A percentile compares a stretch with the other conserved stretches of the same genome.
Evolutionary conservation across 2,888 invertebrate genomes (phyloP).

Genomic region (Dysmachus trigonus): DNA sequence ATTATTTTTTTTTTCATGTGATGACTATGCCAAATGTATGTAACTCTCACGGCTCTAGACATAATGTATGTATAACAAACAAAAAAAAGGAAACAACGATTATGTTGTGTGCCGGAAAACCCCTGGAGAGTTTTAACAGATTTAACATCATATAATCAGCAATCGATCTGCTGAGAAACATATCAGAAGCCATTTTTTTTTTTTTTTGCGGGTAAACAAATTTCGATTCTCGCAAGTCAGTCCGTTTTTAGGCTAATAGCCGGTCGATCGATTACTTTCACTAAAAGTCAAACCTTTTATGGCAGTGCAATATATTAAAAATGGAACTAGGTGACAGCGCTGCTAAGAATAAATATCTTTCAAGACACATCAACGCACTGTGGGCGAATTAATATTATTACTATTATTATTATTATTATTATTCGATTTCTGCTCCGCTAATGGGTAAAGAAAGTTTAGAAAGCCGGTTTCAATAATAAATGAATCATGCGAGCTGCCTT

Average conservation of each 20-base stretch:
- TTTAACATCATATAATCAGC: neutral
- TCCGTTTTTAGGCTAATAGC: neutral
- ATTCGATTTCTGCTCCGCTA: neutral
- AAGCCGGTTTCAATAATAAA: neutral
- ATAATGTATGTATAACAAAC: neutral
- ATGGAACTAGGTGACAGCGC: neutral
- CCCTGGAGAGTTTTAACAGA: neutral
- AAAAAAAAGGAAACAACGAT: neutral
- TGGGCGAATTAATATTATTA: neutral
- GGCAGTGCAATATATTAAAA: neutral
- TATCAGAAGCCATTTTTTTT: neutral
- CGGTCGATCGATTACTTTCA: neutral
- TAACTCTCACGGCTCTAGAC: neutral
- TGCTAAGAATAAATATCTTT: neutral
- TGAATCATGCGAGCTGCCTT: neutral
- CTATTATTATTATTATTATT: neutral
- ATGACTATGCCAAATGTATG: neutral
- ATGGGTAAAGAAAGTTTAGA: neutral
- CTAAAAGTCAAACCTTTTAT: neutral
- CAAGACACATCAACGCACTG: neutral
- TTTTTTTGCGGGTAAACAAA: neutral
- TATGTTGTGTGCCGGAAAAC: neutral
- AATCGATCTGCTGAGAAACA: neutral
- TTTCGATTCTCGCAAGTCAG: neutral
- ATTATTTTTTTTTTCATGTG: neutral